Base-by-base conservation (phyloP, 1,140 invertebrate genomes). In the Aricia agestis region DNA sequence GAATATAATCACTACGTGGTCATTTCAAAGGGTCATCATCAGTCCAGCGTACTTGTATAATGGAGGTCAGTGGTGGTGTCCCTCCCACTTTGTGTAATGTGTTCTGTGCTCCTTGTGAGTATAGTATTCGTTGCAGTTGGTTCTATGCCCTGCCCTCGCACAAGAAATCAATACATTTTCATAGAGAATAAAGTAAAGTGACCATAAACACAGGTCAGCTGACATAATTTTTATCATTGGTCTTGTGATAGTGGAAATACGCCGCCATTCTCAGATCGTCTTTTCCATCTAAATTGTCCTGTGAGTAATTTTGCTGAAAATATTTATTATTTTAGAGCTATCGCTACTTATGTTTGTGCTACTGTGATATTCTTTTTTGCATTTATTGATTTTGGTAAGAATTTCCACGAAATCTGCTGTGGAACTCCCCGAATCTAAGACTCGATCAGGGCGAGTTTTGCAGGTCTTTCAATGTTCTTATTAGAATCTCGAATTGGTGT, bases 171-270 rank as follows among this genome's bases (percentile, higher is more conserved):
- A 89, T 89, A 73, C 74, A 58, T 67, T 19, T 67, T 25, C 77
- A 85, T 84, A 86, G 85, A 87, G 77, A 3, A 52, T 52, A 52
- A 10, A 52, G 45, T 15, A 78, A 78, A 59, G 36, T 36, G 58
- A 81, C 74, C 86, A 88, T 86, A 87, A 84, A 89, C 74, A 74
- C 73, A 81, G 82, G 91, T 91, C 90, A 92, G 90, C 90, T 92
- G 90, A 92, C 90, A 91, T 82, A 78, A 86, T 71, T 90, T 90
- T 90, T 90, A 92, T 91, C 91, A 87, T 84, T 85, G 86, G 90
- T 91, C 90, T 92, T 92, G 90, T 92, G 90, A 92, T 91, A 91
- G 84, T 90, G 84, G 83, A 84, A 77, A 78, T 84, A 75, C 84
- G 89, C 90, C 91, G 89, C 91, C 91, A 92, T 92, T 92, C 91